Evolutionary conservation across 2,797 vertebrate species (phyloP).

Genomic region (Muscicapa comitata): DNA sequence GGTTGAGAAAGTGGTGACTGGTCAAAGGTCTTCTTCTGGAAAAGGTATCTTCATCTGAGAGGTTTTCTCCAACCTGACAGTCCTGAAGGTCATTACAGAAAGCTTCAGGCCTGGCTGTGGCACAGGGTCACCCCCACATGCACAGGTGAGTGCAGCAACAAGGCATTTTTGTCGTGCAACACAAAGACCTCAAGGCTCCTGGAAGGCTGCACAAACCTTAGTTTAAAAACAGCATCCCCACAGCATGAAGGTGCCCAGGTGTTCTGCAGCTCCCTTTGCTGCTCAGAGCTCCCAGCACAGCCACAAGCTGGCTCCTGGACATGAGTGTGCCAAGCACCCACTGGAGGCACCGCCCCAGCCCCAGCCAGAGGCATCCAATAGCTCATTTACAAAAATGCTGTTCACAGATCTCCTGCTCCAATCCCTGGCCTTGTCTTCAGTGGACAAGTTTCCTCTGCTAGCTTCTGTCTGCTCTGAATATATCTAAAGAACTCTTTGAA

Average conservation of each 20-base stretch:
- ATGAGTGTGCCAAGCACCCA: neutral
- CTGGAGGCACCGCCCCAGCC: neutral
- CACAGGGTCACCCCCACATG: neutral
- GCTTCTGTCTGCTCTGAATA: neutral
- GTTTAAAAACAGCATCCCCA: neutral
- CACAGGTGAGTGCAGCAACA: neutral
- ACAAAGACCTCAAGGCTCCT: neutral
- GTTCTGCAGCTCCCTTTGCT: neutral
- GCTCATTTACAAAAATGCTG: neutral
- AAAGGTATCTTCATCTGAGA: neutral
- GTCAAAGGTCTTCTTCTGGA: neutral
- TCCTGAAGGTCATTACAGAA: neutral
- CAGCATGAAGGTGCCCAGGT: fast-evolving
- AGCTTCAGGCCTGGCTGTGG: neutral
- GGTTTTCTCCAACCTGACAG: neutral
- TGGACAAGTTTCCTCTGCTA: neutral
- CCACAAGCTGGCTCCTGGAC: neutral
- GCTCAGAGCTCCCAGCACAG: neutral
- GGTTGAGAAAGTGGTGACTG: neutral
- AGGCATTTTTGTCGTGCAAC: neutral
- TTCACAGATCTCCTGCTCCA: neutral
- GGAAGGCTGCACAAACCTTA: neutral
- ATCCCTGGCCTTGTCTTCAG: neutral
- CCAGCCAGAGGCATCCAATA: neutral
- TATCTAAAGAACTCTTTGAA: constrained; percentile 33